Conservation (phyloP, 2,797 vertebrate species). For the Ispidina lecontei region DNA sequence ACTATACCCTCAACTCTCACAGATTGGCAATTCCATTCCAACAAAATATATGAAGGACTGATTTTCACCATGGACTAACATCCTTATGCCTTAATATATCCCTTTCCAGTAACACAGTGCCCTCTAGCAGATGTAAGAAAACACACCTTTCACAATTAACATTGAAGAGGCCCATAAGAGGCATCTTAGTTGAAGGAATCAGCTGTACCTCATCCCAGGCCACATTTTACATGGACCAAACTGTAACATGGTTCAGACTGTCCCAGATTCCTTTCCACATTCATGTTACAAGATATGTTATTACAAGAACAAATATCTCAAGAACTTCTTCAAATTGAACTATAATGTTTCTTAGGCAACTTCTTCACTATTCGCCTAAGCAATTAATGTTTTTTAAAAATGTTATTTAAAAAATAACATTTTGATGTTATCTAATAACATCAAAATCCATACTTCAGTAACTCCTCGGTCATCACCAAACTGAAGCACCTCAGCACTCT, state of each 20-base stretch:
- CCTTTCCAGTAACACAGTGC: background rate
- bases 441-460: background rate
- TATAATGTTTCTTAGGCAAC: background rate
- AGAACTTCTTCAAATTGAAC: background rate
- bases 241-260: background rate
- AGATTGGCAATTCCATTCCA: background rate
- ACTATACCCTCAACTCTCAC: background rate
- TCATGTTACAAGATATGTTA: background rate
- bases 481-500: background rate
- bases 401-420: too few species aligned
- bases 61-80: background rate
- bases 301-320: background rate
- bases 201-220: background rate
- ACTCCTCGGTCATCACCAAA: background rate
- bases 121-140: background rate
- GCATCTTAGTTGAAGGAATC: background rate
- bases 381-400: background rate
- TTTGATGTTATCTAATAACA: background rate
- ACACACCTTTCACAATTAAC: background rate
- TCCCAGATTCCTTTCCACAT: background rate
- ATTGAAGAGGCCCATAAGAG: background rate
- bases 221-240: background rate
- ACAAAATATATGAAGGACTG: background rate
- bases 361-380: background rate
- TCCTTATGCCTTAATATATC: accelerated